Evolutionary conservation across 2,888 invertebrate species (phyloP).

Genomic region (Hydrotaea cyrtoneurina): DNA sequence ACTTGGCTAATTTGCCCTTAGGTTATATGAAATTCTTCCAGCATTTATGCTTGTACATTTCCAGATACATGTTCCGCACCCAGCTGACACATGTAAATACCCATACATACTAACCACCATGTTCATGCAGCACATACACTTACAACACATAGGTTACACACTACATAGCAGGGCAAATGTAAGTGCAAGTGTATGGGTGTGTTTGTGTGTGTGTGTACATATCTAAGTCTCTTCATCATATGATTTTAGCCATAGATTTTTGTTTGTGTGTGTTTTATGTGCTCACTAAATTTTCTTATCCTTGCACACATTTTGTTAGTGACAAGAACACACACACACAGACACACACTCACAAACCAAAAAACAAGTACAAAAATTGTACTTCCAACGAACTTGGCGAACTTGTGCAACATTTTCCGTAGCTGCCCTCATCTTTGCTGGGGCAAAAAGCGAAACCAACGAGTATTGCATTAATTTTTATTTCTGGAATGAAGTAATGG

Average conservation of each 20-base stretch:
- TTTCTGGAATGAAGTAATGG: not conserved
- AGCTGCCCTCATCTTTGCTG: not conserved
- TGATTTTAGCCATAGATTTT: not conserved
- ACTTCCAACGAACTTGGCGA: constrained; percentile 25
- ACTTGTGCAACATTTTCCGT: constrained; percentile 47
- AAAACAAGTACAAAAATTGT: no score
- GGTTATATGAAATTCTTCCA: constrained; percentile 54
- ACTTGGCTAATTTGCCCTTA: constrained; percentile 69
- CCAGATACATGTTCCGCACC: constrained; percentile 43
- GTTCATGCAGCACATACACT: no score
- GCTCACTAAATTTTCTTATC: constrained; percentile 41
- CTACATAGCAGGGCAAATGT: no score
- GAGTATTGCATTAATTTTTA: constrained; percentile 24
- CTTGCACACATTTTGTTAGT: constrained; percentile 46
- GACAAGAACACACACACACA: no score
- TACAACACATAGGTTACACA: no score
- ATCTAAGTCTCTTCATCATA: no score
- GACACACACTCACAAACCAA: no score
- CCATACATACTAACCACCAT: not conserved
- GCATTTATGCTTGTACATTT: constrained; percentile 60
- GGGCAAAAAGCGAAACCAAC: not conserved
- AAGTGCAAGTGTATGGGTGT: not conserved
- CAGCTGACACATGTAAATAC: constrained; percentile 35
- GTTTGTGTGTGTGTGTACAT: constrained; percentile 2
- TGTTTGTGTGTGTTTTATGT: constrained; percentile 37